Evolutionary conservation across 2,113 vertebrate species (phyloP), one percentile per base, ranked within the genome.

Genomic region (Oostethus manadensis): DNA sequence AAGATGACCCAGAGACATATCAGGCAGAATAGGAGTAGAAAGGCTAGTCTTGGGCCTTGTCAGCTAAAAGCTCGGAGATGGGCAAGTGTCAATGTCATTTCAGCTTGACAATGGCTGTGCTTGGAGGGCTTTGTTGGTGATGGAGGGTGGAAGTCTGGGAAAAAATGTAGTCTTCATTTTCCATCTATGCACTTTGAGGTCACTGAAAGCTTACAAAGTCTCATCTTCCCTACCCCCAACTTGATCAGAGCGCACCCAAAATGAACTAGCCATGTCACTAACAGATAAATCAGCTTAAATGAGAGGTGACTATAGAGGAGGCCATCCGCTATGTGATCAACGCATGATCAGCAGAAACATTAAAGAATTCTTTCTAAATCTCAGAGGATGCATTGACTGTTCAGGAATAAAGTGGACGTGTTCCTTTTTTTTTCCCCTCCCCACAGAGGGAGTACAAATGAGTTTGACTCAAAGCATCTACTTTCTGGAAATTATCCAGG

Each of bases 401-500:
- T 68, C 51, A 55, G 60, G 59, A 78, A 68, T 64, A 47, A 9
- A 56, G 42, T 43, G 42, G 68, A 55, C 51, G 64, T 38, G 22
- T 62, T 62, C 63, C 47, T 69, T 66, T 66, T 42, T 51, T 4
- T 3, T 26, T 46, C 48, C 55, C 42, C 65, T 79, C 76, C 59
- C 68, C 47, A 67, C 76, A 79, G 55, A 77, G 56, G 60, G 72
- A 60, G 76, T 77, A 83, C 77, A 86, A 80, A 83, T 72, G 68
- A 75, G 71, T 83, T 73, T 85, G 87, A 87, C 84, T 89, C 81
- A 79, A 88, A 83, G 86, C 83, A 75, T 74, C 81, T 77, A 80
- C 77, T 86, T 88, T 86, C 84, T 90, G 87, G 87, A 90, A 88
- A 85, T 88, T 85, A 84, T 88, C 87, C 86, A 88, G 87, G 87